Evolutionary conservation across 2,888 invertebrate genomes (phyloP).

Genomic region (Drosophila cognata): DNA sequence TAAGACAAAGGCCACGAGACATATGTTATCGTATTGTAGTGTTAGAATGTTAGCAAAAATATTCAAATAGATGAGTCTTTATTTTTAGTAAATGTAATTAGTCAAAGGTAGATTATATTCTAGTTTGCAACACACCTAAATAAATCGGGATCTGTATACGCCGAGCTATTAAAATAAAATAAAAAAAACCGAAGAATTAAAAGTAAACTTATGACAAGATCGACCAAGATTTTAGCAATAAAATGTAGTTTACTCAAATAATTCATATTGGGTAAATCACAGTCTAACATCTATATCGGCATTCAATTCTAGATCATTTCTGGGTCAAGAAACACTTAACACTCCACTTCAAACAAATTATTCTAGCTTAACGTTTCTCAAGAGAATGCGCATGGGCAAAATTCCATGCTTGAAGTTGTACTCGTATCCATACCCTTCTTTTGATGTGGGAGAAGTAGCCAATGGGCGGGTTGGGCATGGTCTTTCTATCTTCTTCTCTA

Average conservation of each 20-base stretch:
- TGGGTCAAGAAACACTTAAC: constrained; percentile 47
- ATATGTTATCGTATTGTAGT: not conserved
- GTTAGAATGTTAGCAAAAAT: not conserved
- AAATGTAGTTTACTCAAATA: not conserved
- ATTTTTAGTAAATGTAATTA: not conserved
- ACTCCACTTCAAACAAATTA: constrained; percentile 11
- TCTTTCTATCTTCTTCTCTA: constrained; percentile 5
- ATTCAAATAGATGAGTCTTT: not conserved
- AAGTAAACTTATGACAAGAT: not conserved
- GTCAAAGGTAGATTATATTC: not conserved
- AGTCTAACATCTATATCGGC: constrained; percentile 2
- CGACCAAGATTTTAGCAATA: not conserved
- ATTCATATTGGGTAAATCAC: not conserved
- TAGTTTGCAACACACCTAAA: not conserved
- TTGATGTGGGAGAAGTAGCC: constrained; percentile 78
- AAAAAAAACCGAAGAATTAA: not conserved
- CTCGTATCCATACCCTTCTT: constrained; percentile 66
- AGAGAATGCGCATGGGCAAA: constrained; percentile 8
- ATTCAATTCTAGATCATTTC: not conserved
- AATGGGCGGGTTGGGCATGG: constrained; percentile 79
- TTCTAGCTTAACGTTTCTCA: not conserved
- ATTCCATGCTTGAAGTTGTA: not conserved
- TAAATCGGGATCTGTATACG: not conserved
- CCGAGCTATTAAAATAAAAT: not conserved
- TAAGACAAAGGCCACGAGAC: not conserved